Percentiles rank a stretch among this genome's conserved stretches.
Evolutionary conservation across 2,113 vertebrate genomes (phyloP).

Genomic region (Trichomycterus rosablanca): DNA sequence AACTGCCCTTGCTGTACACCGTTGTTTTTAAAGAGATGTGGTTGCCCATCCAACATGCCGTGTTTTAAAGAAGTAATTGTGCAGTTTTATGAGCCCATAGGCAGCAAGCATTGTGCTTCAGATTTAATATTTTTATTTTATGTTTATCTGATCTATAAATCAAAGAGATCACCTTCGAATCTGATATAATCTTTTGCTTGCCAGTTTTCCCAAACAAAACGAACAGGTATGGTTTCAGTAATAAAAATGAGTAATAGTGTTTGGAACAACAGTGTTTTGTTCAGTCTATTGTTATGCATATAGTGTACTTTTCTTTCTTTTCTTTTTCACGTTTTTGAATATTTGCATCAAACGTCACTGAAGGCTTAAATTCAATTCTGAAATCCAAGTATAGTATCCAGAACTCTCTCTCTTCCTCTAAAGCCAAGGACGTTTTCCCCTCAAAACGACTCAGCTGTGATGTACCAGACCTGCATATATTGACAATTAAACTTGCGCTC

Average conservation of each 20-base stretch:
- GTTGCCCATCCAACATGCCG: conserved; percentile 30
- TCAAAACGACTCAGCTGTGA: conserved; percentile 53
- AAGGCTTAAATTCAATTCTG: conserved; percentile 32
- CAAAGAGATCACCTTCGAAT: conserved; percentile 17
- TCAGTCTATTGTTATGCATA: conserved; percentile 46
- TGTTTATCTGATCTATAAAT: conserved; percentile 20
- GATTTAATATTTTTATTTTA: conserved; percentile 2
- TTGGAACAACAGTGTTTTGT: conserved; percentile 47
- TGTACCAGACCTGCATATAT: conserved; percentile 66
- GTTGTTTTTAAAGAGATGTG: conserved; percentile 22
- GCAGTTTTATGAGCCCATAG: background rate
- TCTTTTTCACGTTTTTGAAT: conserved; percentile 25
- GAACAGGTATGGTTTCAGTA: conserved; percentile 40
- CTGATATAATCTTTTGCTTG: conserved; percentile 29
- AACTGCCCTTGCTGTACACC: conserved; percentile 17
- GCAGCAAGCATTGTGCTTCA: conserved; percentile 10
- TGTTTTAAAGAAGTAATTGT: conserved; percentile 13
- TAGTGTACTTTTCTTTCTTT: conserved; percentile 20
- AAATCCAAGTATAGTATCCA: conserved; percentile 18
- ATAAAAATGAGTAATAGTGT: conserved; percentile 53
- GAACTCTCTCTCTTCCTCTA: conserved; percentile 17
- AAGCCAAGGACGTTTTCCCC: conserved; percentile 61
- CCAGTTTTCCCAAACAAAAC: conserved; percentile 22
- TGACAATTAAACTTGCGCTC: conserved; percentile 66
- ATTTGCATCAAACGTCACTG: conserved; percentile 33